Evolutionary conservation across 2,797 vertebrate genomes (phyloP), one percentile per base, ranked within the genome.

Genomic region (Nasua narica): DNA sequence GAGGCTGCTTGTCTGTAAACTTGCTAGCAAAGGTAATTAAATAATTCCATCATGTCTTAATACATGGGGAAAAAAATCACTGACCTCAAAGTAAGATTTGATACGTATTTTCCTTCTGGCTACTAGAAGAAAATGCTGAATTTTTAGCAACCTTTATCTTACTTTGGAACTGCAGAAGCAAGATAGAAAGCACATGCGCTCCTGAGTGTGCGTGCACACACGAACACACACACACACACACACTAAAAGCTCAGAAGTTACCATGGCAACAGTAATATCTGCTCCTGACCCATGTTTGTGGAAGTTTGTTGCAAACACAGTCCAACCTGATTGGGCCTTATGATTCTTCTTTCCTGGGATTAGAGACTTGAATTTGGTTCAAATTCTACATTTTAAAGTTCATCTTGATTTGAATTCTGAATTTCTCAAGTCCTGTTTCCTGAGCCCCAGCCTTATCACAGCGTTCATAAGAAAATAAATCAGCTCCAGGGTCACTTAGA

Each of bases 21-120:
- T 98, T 98, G 98, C 98, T 98, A 98, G 98, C 98, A 99, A 98
- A 98, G 98, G 98, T 99, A 99, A 99, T 99, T 99, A 99, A 99
- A 99, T 99, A 99, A 99, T 98, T 98, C 98, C 90, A 98, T 98
- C 98, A 98, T 98, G 96, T 98, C 98, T 98, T 98, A 98, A 98
- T 98, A 98, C 86, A 96, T 97, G 97, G 95, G 97, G 97, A 98
- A 98, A 98, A 98, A 98, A 98, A 97, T 69, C 97, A 93, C 90
- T 97, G 96, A 97, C 93, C 96, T 93, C 97, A 95, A 96, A 98
- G 95, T 91, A 98, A 97, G 95, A 97, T 98, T 98, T 0, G 10
- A 97, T 98, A 98, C 96, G 94, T 77, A 56, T 97, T 98, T 98
- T 98, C 92, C 94, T 98, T 97, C 96, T 74, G 97, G 96, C 92